Evolutionary conservation across 2,888 invertebrate genomes (phyloP).

Genomic region (Plagodis pulveraria): DNA sequence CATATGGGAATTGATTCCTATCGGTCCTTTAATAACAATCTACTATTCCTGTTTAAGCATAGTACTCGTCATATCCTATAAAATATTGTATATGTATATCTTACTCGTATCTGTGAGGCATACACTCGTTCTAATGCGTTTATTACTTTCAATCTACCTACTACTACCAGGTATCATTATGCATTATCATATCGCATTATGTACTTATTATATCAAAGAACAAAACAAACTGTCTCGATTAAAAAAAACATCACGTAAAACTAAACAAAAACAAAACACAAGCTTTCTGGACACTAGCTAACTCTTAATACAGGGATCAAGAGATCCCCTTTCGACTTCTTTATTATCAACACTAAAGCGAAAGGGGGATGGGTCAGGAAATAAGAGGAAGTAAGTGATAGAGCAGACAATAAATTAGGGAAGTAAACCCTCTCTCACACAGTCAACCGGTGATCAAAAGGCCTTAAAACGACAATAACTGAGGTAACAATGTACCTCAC

Average conservation of each 20-base stretch:
- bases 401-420: conserved; percentile 25
- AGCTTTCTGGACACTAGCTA: conserved; percentile 8
- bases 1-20: too few relatives aligned
- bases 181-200: too few relatives aligned
- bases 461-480: conserved; percentile 33
- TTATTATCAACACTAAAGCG: conserved; percentile 17
- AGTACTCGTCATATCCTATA: too few relatives aligned
- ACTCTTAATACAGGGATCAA: conserved; percentile 13
- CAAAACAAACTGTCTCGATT: too few relatives aligned
- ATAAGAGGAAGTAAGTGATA: conserved; percentile 9
- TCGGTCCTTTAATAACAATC: too few relatives aligned
- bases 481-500: conserved; percentile 30
- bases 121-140: too few relatives aligned
- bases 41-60: too few relatives aligned
- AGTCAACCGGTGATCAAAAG: conserved; percentile 37
- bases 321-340: conserved; percentile 15
- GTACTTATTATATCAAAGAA: too few relatives aligned
- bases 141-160: too few relatives aligned
- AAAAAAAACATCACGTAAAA: neutral
- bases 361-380: neutral
- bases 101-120: too few relatives aligned
- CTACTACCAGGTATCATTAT: too few relatives aligned
- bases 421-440: conserved; percentile 31
- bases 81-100: too few relatives aligned
- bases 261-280: conserved; percentile 8